Evolutionary conservation across 2,888 invertebrate species (phyloP).

Genomic region (Tenthredo notha): DNA sequence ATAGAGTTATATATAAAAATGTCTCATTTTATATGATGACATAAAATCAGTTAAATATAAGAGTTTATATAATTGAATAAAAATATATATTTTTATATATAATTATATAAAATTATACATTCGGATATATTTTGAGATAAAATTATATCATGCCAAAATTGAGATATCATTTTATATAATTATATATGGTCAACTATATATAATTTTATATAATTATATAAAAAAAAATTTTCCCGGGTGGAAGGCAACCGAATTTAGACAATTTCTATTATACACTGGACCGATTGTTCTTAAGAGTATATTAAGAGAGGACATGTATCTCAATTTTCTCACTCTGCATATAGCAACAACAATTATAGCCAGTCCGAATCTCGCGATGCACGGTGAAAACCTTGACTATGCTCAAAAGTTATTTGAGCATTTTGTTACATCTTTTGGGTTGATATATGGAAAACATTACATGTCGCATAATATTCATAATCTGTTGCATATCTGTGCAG

Average conservation of each 20-base stretch:
- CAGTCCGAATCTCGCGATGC: slow-evolving; percentile 52
- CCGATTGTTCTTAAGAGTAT: slow-evolving; percentile 62
- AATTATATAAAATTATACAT: too few relatives aligned
- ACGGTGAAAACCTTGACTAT: slow-evolving; percentile 56
- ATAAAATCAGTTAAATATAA: too few relatives aligned
- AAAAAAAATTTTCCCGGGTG: too few relatives aligned
- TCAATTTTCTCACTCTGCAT: slow-evolving; percentile 63
- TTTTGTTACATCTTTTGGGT: slow-evolving; percentile 61
- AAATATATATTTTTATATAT: too few relatives aligned
- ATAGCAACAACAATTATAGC: slow-evolving; percentile 61
- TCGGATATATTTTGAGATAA: too few relatives aligned
- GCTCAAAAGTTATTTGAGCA: slow-evolving; percentile 59
- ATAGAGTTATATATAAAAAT: too few relatives aligned
- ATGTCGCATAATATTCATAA: slow-evolving; percentile 54
- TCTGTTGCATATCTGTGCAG: slow-evolving; percentile 54
- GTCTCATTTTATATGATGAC: too few relatives aligned
- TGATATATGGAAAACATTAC: slow-evolving; percentile 55
- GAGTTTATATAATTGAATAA: too few relatives aligned
- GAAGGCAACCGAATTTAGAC: slow-evolving; percentile 69
- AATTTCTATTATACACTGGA: slow-evolving; percentile 66
- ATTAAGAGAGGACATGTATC: slow-evolving; percentile 58
- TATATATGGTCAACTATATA: too few relatives aligned
- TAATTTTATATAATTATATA: too few relatives aligned
- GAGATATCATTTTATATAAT: too few relatives aligned
- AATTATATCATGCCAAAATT: too few relatives aligned